phyloP scores from a whole-genome alignment of 2,888 invertebrate genomes.

The Cephus sareptanus region DNA sequence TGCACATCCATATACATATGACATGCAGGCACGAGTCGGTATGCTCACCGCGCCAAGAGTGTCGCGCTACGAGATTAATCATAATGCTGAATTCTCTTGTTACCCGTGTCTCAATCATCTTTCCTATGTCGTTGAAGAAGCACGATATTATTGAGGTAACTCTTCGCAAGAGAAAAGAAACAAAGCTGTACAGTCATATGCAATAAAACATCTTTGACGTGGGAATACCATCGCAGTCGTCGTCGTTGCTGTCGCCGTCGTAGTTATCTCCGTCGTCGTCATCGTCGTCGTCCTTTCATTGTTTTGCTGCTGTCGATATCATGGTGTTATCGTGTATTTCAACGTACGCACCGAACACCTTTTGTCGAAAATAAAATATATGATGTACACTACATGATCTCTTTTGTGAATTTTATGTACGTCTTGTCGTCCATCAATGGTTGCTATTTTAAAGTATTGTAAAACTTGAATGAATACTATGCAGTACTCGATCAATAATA shows the following conservation, averaged over 20 bases:
- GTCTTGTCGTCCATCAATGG: neutral
- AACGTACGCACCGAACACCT: neutral
- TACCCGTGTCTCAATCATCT: conserved; percentile 53
- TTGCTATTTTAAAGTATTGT: neutral
- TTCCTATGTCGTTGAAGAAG: conserved; percentile 61
- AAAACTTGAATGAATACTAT: neutral
- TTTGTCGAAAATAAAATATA: neutral
- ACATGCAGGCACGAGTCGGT: neutral
- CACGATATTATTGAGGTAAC: conserved; percentile 56
- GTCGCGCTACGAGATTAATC: neutral
- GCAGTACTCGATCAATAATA: neutral
- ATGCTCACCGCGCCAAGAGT: neutral
- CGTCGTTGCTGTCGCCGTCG: neutral
- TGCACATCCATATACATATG: conserved; percentile 20
- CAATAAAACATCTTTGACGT: conserved; percentile 65
- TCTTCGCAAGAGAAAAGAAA: conserved; percentile 44
- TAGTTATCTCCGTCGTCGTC: neutral
- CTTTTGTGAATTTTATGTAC: neutral
- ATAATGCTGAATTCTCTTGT: conserved; percentile 37
- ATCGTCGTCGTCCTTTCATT: neutral
- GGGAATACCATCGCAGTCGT: conserved; percentile 32
- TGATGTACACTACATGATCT: neutral
- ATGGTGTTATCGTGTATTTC: neutral
- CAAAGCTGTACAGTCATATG: conserved; percentile 63
- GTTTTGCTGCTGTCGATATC: neutral